Base-by-base conservation (phyloP, 2,888 invertebrate genomes). In the Alcis repandata region DNA sequence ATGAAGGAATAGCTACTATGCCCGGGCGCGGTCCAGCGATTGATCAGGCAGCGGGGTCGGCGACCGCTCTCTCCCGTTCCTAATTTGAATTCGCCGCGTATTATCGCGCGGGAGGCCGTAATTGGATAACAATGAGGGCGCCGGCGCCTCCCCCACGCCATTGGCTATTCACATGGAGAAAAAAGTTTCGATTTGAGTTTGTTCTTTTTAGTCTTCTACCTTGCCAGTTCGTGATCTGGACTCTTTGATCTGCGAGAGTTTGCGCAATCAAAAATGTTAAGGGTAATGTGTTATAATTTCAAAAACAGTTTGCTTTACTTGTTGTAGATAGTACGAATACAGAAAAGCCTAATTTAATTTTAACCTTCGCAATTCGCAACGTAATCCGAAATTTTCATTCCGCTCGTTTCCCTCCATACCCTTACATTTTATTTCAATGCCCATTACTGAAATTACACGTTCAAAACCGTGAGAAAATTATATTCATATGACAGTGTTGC, bases 121-220 rank as follows among this genome's bases (percentile, higher is more conserved):
- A 92, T 92, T 92, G 92, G 93, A 92, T 93, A 92, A 93, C 92
- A 91, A 92, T 91, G 89, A 86, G 88, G 90, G 90, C 86, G 86
- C 83, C 83, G 83, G 85, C 89, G 86, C 89, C 89, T 84, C 89
- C 90, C 89, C 80, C 73, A 73, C 68, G 73, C 77, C 72, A 79
- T 82, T 80, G 80, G 84, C 79, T 78, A 81, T 79, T 81, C 84
- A 82, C 84, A 79, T 82, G 74, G 78, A 72, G 71, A 75, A 80
- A 79, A 71, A 68, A 68, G 61, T 64, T 67, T 53, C 46, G 38
- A 49, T 56, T 63, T 49, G 59, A 58, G 38, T 64, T 69, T 67
- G 52, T 56, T 61, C 59, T 68, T 68, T 70, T 67, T 51, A 36
- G 52, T 40, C 38, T 43, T 46, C 33, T 45, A 2, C 33, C 41